These are phyloP conservation scores for Trialeurodes vaporariorum DNA, from an alignment of 1,140 invertebrate genomes.

Conservation along the genomic window DNA sequence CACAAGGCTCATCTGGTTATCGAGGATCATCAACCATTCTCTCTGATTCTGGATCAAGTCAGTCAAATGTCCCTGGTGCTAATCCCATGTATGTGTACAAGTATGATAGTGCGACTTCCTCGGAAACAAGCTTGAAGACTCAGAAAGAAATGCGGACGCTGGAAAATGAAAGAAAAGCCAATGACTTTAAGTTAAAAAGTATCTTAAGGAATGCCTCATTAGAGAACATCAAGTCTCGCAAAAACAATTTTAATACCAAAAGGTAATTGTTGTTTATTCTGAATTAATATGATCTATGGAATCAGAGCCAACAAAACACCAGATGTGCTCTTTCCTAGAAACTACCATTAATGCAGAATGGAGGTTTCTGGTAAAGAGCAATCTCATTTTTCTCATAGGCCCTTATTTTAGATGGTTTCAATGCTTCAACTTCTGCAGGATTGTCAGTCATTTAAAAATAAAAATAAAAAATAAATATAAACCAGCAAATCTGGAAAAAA, in stretches of 20 bases:
- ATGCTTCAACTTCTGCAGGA: too few relatives aligned
- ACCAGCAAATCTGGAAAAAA: too few relatives aligned
- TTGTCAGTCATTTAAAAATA: too few relatives aligned
- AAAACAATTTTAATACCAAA: constrained; percentile 8
- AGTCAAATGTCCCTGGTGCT: constrained; percentile 39
- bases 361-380: too few relatives aligned
- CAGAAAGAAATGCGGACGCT: background rate
- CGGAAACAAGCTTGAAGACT: background rate
- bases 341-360: too few relatives aligned
- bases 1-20: constrained; percentile 69
- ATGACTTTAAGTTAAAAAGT: constrained; percentile 13
- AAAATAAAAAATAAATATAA: too few relatives aligned
- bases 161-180: constrained; percentile 9
- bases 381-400: too few relatives aligned
- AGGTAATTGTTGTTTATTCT: constrained; percentile 4
- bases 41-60: constrained; percentile 56
- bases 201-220: constrained; percentile 14
- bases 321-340: too few relatives aligned
- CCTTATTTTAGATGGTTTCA: too few relatives aligned
- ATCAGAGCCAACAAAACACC: too few relatives aligned
- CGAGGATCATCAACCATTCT: constrained; percentile 71
- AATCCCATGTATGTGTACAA: constrained; percentile 69
- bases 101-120: constrained; percentile 44
- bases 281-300: too few relatives aligned
- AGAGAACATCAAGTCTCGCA: constrained; percentile 15